phyloP scores from a whole-genome alignment of 2,797 vertebrate species.

The Margarornis squamiger region DNA sequence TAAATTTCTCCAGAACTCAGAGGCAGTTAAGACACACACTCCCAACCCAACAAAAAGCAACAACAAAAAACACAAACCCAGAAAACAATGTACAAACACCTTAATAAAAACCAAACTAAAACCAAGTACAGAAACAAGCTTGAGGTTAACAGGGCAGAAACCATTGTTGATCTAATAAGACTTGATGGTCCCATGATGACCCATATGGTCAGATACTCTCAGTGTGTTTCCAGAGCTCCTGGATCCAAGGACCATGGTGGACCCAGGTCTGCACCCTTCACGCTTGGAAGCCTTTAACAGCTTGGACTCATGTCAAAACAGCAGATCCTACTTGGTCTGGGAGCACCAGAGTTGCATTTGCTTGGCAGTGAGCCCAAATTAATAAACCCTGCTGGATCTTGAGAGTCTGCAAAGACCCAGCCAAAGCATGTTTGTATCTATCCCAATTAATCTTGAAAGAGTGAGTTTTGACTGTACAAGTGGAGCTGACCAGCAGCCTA shows the following conservation, averaged over 20 bases:
- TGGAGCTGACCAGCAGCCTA: neutral
- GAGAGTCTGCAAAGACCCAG: neutral
- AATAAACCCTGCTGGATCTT: neutral
- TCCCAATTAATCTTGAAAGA: neutral
- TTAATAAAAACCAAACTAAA: neutral
- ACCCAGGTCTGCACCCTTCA: neutral
- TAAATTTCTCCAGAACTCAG: neutral
- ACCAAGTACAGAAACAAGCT: neutral
- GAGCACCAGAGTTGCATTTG: neutral
- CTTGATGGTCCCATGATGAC: neutral
- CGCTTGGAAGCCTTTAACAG: neutral
- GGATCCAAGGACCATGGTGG: rapidly evolving
- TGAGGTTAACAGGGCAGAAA: neutral
- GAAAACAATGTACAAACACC: neutral
- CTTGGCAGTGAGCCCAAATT: neutral
- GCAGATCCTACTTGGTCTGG: neutral
- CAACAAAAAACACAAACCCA: neutral
- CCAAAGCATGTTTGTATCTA: neutral
- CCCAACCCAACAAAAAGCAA: no score
- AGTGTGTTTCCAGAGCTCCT: rapidly evolving
- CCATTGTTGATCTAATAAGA: neutral
- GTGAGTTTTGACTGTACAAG: neutral
- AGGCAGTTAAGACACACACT: neutral
- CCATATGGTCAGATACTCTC: rapidly evolving
- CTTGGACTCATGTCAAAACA: neutral